Base-by-base conservation (phyloP, 2,113 vertebrate species). In the Sprattus sprattus region DNA sequence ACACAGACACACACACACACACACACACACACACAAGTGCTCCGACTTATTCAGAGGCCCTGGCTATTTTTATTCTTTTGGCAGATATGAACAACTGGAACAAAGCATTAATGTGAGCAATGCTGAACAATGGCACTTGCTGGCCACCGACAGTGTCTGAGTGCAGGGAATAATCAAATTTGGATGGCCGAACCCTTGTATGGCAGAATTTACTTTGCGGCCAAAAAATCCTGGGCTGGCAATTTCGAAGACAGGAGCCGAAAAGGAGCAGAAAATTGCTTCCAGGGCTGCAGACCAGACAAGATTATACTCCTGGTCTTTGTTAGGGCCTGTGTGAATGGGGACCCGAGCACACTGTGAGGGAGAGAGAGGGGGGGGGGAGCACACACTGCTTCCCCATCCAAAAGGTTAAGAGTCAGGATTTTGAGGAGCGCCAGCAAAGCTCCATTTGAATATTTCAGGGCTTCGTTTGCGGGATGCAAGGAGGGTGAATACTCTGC, bases 221-320 rank as follows among this genome's bases (percentile, higher is more conserved):
- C 94, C 94, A 96, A 96, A 95, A 87, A 87, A 28, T 85, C 93
- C 94, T 92, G 92, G 91, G 90, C 94, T 97, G 95, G 94, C 93
- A 94, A 93, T 93, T 93, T 94, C 93, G 89, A 95, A 95, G 92
- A 95, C 91, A 94, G 93, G 89, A 93, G 93, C 91, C 25, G 94
- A 93, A 90, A 95, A 94, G 92, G 90, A 95, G 95, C 92, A 95
- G 94, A 96, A 95, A 96, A 96, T 94, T 96, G 92, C 94, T 95
- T 94, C 91, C 92, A 93, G 90, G 90, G 92, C 93, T 95, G 91
- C 91, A 93, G 90, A 94, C 93, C 94, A 94, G 95, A 95, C 93
- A 93, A 95, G 93, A 95, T 95, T 96, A 93, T 93, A 94, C 93
- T 95, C 92, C 95, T 93, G 94, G 94, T 93, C 93, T 95, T 95